Percentiles rank a stretch among this genome's conserved stretches.
These are phyloP conservation scores for Noctilio leporinus DNA, from an alignment of 2,113 vertebrate genomes.

Conservation along the genomic window DNA sequence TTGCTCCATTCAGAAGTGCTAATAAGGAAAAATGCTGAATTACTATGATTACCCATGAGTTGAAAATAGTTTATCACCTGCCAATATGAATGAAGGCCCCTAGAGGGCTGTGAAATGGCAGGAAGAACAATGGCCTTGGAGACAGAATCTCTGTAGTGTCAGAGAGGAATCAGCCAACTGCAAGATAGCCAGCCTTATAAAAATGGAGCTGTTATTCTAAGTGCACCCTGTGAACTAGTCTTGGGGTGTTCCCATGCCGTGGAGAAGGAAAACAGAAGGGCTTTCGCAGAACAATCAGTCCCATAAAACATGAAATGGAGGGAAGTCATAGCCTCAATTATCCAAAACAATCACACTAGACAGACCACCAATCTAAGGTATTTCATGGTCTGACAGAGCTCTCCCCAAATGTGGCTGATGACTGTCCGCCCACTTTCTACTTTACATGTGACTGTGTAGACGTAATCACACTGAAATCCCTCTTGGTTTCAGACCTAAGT, in stretches of 20 bases:
- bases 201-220: conserved; percentile 34
- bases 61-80: conserved; percentile 63
- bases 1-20: conserved; percentile 36
- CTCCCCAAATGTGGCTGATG: conserved; percentile 19
- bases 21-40: conserved; percentile 51
- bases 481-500: conserved; percentile 39
- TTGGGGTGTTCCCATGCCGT: conserved; percentile 14
- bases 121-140: conserved; percentile 26
- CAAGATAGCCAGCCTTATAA: not conserved
- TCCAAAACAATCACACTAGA: conserved; percentile 9
- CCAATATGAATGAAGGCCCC: conserved; percentile 30
- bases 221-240: conserved; percentile 6
- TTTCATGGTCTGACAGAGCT: not conserved
- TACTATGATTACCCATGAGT: conserved; percentile 43
- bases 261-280: conserved; percentile 32
- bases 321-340: conserved; percentile 34
- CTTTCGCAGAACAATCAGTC: not conserved
- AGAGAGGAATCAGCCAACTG: not conserved
- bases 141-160: not conserved
- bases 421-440: conserved; percentile 36
- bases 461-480: conserved; percentile 47
- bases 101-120: not conserved
- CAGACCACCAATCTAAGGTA: conserved; percentile 33
- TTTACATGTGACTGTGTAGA: conserved; percentile 24
- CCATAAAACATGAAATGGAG: conserved; percentile 19